phyloP scores from a whole-genome alignment of 2,888 invertebrate species.

The Notodonta ziczac region DNA sequence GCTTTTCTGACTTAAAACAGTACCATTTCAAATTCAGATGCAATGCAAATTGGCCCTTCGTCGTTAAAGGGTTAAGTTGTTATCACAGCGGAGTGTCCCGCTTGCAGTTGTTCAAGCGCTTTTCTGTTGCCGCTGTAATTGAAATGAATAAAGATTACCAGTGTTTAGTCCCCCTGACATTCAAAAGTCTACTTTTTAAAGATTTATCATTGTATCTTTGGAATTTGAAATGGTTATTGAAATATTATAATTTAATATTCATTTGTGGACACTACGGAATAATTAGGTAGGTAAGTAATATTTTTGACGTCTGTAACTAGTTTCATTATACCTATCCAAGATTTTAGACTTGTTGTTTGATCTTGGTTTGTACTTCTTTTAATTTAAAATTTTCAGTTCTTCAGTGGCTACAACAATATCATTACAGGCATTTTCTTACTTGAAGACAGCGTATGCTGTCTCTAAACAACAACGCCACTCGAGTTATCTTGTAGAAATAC shows the following conservation, averaged over 20 bases:
- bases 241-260: conserved; percentile 10
- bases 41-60: conserved; percentile 73
- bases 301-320: too few species aligned
- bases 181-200: conserved; percentile 24
- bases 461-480: neutral
- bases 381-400: too few species aligned
- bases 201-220: conserved; percentile 12
- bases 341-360: too few species aligned
- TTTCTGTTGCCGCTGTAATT: conserved; percentile 59
- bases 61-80: conserved; percentile 75
- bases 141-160: conserved; percentile 68
- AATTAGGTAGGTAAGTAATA: too few species aligned
- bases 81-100: conserved; percentile 75
- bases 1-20: too few species aligned
- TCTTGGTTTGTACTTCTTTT: too few species aligned
- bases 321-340: too few species aligned
- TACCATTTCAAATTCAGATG: conserved; percentile 65
- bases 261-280: too few species aligned
- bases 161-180: conserved; percentile 31
- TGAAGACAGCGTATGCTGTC: neutral
- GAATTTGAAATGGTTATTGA: conserved; percentile 26
- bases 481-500: neutral
- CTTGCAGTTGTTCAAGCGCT: conserved; percentile 57
- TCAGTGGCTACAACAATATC: neutral
- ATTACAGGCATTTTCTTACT: neutral